Base-by-base conservation (phyloP, 1,140 invertebrate genomes). In the Drosophila neocordata region DNA sequence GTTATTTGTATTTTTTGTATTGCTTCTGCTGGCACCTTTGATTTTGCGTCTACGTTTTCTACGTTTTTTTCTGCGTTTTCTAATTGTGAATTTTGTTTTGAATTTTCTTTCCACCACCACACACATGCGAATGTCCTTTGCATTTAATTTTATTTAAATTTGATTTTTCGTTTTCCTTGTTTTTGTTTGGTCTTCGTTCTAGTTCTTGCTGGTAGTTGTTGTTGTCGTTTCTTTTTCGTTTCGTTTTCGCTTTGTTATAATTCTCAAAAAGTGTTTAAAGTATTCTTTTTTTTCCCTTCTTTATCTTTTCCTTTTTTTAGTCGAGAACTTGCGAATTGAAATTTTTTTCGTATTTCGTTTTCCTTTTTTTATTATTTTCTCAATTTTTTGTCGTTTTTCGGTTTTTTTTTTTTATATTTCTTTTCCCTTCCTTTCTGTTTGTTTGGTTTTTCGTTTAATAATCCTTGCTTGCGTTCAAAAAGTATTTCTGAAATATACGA, bases 51-150 rank as follows among this genome's bases (percentile, higher is more conserved):
- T 82, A 76, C 78, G 85, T 89, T 79, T 81, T 80, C 88, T 83
- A 89, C 84, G 84, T 88, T 88, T 88, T 89, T 91, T 91, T 91
- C 85, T 91, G 68, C 90, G 78, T 89, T 91, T 91, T 91, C 87
- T 91, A 91, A 91, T 91, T 89, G 78, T 91, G 83, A 91, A 91
- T 91, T 91, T 91, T 85, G 89, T 89, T 91, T 91, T 91, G 83
- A 88, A 88, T 90, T 90, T 91, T 85, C 83, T 73, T 91, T 91
- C 90, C 90, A 91, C 90, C 90, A 91, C 90, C 90, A 91, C 90
- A 91, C 90, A 91, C 90, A 91, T 91, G 90, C 90, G 90, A 91
- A 91, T 90, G 87, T 90, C 87, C 81, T 91, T 91, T 87, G 89
- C 90, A 91, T 91, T 91, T 91, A 90, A 90, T 91, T 76, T 90